Conservation (phyloP, 2,888 invertebrate genomes). For the Cryptocheilus praepositus region DNA sequence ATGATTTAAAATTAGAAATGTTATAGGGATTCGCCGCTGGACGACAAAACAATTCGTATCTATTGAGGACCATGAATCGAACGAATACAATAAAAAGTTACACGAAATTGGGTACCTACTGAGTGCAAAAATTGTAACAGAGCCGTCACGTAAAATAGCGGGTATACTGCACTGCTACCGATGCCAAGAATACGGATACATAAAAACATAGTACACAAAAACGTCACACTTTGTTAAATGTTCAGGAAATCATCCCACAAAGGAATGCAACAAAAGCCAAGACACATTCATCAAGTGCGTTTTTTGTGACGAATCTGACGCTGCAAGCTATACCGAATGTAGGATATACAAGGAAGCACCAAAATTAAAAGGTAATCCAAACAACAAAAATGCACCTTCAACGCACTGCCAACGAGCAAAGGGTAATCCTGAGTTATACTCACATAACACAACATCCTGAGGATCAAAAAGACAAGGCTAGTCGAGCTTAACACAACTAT, state of each 20-base stretch:
- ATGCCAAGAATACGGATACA: slow-evolving; percentile 7
- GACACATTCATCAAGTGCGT: not conserved
- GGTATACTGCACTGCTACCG: slow-evolving; percentile 6
- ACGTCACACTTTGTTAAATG: slow-evolving; percentile 12
- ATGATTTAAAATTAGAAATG: slow-evolving; percentile 39
- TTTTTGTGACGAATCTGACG: not conserved
- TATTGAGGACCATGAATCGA: slow-evolving; percentile 41
- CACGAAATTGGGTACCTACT: slow-evolving; percentile 35
- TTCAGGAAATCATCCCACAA: not conserved
- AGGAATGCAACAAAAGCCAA: slow-evolving; percentile 8
- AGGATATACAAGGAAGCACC: not conserved
- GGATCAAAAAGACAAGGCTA: no score
- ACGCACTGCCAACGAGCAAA: no score
- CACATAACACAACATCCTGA: no score
- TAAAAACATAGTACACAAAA: slow-evolving; percentile 4
- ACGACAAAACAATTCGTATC: slow-evolving; percentile 40
- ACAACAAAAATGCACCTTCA: no score
- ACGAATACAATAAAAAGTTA: slow-evolving; percentile 36
- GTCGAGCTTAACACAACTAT: no score
- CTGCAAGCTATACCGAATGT: not conserved
- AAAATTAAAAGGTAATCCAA: no score
- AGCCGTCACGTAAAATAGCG: slow-evolving; percentile 38
- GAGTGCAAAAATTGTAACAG: slow-evolving; percentile 27
- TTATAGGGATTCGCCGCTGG: no score
- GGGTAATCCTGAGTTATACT: no score